phyloP scores from a whole-genome alignment of 1,140 invertebrate species.

The Leptinotarsa texana region DNA sequence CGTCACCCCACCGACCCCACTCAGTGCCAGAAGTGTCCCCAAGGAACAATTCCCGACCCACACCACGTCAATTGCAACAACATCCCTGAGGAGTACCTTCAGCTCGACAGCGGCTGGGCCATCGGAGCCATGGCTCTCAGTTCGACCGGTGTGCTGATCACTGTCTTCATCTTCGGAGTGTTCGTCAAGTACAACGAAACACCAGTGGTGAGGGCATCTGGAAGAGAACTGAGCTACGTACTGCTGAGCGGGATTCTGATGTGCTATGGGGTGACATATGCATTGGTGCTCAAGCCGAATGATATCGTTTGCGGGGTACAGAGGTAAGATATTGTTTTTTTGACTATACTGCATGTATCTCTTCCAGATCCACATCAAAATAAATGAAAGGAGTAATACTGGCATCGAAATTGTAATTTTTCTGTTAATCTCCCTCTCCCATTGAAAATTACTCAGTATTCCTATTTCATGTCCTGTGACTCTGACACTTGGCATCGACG shows the following conservation, averaged over 20 bases:
- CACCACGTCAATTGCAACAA: slow-evolving; percentile 74
- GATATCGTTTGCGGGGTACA: slow-evolving; percentile 77
- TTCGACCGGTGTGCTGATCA: slow-evolving; percentile 77
- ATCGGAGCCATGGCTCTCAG: slow-evolving; percentile 86
- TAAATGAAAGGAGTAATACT: no score
- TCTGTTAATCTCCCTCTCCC: no score
- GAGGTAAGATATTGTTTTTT: slow-evolving; percentile 59
- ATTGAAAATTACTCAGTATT: no score
- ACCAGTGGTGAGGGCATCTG: slow-evolving; percentile 87
- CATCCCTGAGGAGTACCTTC: slow-evolving; percentile 84
- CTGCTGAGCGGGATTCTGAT: slow-evolving; percentile 85
- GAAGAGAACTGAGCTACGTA: slow-evolving; percentile 86
- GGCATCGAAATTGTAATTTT: no score
- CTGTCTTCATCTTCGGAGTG: slow-evolving; percentile 68
- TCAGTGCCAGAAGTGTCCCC: slow-evolving; percentile 78
- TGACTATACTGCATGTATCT: no score
- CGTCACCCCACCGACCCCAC: slow-evolving; percentile 78
- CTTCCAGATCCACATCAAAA: no score
- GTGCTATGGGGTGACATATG: slow-evolving; percentile 87
- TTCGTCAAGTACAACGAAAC: slow-evolving; percentile 77
- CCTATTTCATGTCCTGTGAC: no score
- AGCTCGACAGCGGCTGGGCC: slow-evolving; percentile 80
- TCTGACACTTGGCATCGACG: no score
- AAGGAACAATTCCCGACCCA: slow-evolving; percentile 79
- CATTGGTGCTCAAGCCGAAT: slow-evolving; percentile 76